Percentiles rank a stretch among this genome's conserved stretches.
Conservation (phyloP, 2,113 vertebrate species). For the Spilogale gracilis region DNA sequence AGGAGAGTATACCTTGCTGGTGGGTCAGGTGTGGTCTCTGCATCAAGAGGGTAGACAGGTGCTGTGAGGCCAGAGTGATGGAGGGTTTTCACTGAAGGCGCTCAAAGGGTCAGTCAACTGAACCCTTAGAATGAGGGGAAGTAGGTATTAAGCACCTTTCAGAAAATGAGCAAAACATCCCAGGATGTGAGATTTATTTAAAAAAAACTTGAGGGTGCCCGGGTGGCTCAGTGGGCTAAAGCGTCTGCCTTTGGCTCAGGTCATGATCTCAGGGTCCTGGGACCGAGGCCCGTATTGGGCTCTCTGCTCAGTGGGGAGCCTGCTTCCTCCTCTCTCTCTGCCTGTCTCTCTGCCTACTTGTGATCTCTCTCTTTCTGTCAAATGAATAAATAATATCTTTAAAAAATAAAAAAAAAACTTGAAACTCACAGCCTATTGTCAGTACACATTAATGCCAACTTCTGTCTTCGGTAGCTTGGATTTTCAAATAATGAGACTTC, state of each 20-base stretch:
- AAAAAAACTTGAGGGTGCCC: neutral
- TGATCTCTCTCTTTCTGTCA: too few relatives aligned
- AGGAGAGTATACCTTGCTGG: neutral
- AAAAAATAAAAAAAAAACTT: neutral
- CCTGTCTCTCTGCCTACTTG: too few relatives aligned
- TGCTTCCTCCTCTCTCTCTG: too few relatives aligned
- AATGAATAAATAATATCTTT: too few relatives aligned
- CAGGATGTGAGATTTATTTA: neutral
- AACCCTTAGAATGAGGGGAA: neutral
- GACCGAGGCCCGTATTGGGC: too few relatives aligned
- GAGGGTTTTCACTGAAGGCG: neutral
- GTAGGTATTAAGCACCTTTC: neutral
- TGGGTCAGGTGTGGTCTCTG: neutral
- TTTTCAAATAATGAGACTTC: neutral
- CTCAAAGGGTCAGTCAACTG: rapidly evolving
- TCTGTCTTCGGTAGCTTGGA: neutral
- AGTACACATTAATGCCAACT: neutral
- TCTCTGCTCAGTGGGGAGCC: too few relatives aligned
- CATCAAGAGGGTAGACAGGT: neutral
- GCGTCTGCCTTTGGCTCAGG: too few relatives aligned
- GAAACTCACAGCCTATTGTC: neutral
- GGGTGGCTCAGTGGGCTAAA: too few relatives aligned
- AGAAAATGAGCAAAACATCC: neutral
- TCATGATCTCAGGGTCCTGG: too few relatives aligned
- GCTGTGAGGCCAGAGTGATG: neutral